Evolutionary conservation across 2,888 invertebrate genomes (phyloP).

Genomic region (Emmelina monodactyla): DNA sequence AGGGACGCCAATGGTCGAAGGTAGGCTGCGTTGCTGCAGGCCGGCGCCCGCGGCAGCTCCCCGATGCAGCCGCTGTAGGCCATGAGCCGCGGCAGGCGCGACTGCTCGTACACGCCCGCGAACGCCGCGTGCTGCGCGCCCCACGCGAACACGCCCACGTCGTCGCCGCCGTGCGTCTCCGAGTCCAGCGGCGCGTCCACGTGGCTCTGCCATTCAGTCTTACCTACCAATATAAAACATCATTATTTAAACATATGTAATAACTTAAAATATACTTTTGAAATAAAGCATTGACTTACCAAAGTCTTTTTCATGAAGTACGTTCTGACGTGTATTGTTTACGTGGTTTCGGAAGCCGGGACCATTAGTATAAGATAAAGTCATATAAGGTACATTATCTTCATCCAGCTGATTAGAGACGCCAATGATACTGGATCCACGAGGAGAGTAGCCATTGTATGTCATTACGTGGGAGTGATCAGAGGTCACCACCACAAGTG

Average conservation of each 20-base stretch:
- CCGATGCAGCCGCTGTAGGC: slow-evolving; percentile 77
- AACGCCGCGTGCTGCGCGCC: slow-evolving; percentile 80
- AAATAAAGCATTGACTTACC: slow-evolving; percentile 12
- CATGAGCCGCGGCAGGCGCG: slow-evolving; percentile 78
- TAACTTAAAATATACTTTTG: background rate
- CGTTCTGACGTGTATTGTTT: slow-evolving; percentile 33
- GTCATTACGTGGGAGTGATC: slow-evolving; percentile 75
- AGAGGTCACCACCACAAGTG: slow-evolving; percentile 74
- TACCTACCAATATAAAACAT: slow-evolving; percentile 16
- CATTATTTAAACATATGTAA: background rate
- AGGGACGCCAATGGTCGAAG: background rate
- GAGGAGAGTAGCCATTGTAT: slow-evolving; percentile 68
- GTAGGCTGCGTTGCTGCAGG: slow-evolving; percentile 29
- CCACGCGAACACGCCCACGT: slow-evolving; percentile 75
- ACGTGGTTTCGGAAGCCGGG: slow-evolving; percentile 16
- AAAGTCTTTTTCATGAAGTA: slow-evolving; percentile 22
- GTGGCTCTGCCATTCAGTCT: slow-evolving; percentile 26
- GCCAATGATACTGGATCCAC: slow-evolving; percentile 29
- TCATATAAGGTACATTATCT: slow-evolving; percentile 19
- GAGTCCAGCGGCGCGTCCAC: slow-evolving; percentile 61
- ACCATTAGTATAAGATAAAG: slow-evolving; percentile 23
- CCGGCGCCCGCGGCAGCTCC: slow-evolving; percentile 37
- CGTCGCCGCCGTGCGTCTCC: slow-evolving; percentile 81
- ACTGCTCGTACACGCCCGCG: slow-evolving; percentile 79
- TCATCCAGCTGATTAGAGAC: slow-evolving; percentile 22